Conservation (phyloP, 1,140 invertebrate species). For the Drosophila lini region DNA sequence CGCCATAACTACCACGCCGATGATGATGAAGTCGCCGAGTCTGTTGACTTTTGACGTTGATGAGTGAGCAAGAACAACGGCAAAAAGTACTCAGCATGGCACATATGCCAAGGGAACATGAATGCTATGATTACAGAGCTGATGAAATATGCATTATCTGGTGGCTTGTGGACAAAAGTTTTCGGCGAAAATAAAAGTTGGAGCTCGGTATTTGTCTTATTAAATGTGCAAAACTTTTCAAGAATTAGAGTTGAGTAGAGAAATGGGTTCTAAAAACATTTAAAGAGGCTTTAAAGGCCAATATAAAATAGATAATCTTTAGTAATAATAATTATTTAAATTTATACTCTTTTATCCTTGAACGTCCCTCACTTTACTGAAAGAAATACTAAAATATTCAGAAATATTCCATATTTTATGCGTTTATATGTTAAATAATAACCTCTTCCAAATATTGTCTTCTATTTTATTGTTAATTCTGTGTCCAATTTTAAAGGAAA, state of each 20-base stretch:
- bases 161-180: conserved; percentile 22
- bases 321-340: too few species aligned
- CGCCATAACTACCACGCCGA: conserved; percentile 7
- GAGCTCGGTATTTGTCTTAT: conserved; percentile 10
- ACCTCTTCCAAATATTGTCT: background rate
- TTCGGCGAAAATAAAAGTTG: conserved; percentile 36
- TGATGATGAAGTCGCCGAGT: conserved; percentile 38
- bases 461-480: background rate
- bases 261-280: background rate
- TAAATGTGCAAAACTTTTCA: background rate
- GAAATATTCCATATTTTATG: background rate
- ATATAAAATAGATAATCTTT: too few species aligned
- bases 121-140: conserved; percentile 40
- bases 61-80: conserved; percentile 39
- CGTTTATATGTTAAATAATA: background rate
- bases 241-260: background rate
- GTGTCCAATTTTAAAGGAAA: background rate
- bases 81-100: conserved; percentile 45
- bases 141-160: conserved; percentile 47
- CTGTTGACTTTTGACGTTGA: conserved; percentile 50
- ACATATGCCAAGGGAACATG: conserved; percentile 19
- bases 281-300: background rate
- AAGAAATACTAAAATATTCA: background rate
- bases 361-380: background rate
- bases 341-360: background rate